Conservation (phyloP, 2,113 vertebrate genomes). For the Pelobates fuscus region DNA sequence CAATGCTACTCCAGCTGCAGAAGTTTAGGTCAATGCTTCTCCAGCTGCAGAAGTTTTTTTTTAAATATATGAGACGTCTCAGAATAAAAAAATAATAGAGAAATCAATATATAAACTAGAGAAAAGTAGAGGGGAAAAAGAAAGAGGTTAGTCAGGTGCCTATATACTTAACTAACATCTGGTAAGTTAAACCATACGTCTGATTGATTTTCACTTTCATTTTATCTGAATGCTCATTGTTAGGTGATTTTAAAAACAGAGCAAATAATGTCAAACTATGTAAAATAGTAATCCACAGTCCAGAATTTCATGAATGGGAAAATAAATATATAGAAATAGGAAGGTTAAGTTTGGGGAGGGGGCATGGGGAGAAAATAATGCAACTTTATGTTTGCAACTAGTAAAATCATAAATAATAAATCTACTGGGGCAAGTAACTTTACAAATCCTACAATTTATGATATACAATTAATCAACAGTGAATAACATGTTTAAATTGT, state of each 20-base stretch:
- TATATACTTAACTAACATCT: constrained; percentile 35
- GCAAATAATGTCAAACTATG: background rate
- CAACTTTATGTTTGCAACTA: constrained; percentile 60
- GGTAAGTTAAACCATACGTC: constrained; percentile 17
- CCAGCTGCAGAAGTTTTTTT: background rate
- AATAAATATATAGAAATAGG: background rate
- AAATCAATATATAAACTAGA: no score
- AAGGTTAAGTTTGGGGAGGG: background rate
- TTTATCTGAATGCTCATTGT: constrained; percentile 5
- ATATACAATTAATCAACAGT: constrained; percentile 65
- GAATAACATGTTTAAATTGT: constrained; percentile 52
- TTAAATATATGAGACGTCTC: constrained; percentile 37
- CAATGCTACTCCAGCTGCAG: constrained; percentile 27
- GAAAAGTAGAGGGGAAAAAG: background rate
- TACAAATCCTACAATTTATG: constrained; percentile 60
- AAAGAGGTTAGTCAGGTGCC: constrained; percentile 15
- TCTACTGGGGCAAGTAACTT: constrained; percentile 64
- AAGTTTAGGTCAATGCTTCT: background rate
- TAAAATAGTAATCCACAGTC: background rate
- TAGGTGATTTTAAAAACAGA: background rate
- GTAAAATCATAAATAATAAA: constrained; percentile 58
- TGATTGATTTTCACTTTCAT: constrained; percentile 44
- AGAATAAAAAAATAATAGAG: background rate
- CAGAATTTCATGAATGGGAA: background rate
- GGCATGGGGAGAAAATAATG: constrained; percentile 3